A percentile compares a stretch with the other conserved stretches of the same genome.
These are phyloP conservation scores for Procambarus clarkii DNA, from an alignment of 1,140 invertebrate species.

Conservation along the genomic window DNA sequence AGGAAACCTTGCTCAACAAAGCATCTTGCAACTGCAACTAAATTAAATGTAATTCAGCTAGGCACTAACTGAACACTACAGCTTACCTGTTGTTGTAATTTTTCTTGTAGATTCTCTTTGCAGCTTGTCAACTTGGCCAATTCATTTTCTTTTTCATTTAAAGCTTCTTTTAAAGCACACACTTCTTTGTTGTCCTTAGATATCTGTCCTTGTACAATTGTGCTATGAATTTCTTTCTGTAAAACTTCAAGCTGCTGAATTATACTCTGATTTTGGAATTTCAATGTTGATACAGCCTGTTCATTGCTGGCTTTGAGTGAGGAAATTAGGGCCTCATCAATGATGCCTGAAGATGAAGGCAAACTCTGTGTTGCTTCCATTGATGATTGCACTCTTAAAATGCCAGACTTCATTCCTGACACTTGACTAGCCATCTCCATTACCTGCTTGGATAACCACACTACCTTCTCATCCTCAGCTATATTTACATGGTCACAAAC, in stretches of 20 bases:
- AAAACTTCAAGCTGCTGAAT: conserved; percentile 41
- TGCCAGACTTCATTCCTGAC: conserved; percentile 25
- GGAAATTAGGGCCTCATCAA: conserved; percentile 38
- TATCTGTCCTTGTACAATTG: not conserved
- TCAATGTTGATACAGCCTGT: conserved; percentile 25
- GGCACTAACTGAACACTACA: not conserved
- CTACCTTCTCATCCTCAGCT: conserved; percentile 35
- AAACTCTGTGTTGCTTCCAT: conserved; percentile 25
- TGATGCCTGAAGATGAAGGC: conserved; percentile 1
- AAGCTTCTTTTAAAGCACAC: conserved; percentile 13
- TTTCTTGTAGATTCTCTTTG: conserved; percentile 38
- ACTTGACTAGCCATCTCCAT: conserved; percentile 47
- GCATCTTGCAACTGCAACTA: not conserved
- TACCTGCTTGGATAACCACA: conserved; percentile 33
- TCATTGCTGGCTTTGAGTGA: conserved; percentile 36
- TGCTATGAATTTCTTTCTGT: conserved; percentile 41
- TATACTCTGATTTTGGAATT: conserved; percentile 47
- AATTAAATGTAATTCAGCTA: not conserved
- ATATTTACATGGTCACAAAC: conserved; percentile 38
- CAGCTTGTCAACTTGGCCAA: not conserved
- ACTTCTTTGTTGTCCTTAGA: conserved; percentile 16
- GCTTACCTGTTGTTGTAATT: conserved; percentile 42
- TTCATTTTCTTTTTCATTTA: conserved; percentile 38
- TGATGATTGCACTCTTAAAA: conserved; percentile 35
- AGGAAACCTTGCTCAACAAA: too few relatives aligned